Evolutionary conservation across 1,140 invertebrate species (phyloP), one percentile per base, ranked within the genome.

Genomic region (Dendroctonus valens): DNA sequence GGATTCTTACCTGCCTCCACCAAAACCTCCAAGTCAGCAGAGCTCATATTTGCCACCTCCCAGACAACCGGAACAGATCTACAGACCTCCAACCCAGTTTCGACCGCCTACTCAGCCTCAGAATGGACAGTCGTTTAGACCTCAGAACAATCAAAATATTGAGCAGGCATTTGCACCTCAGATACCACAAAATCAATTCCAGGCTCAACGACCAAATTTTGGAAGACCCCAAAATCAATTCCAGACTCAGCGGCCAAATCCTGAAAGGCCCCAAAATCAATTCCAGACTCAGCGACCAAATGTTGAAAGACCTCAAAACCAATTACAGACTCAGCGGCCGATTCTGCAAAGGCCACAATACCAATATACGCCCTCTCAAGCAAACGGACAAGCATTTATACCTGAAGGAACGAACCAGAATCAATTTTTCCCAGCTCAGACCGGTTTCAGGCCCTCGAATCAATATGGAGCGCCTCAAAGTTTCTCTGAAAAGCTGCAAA

Each of bases 291-390:
- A 26, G 3, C 26, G 26, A 26, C 26, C 26, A 26, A 26, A 26
- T 26, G 1, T 26, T 26, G 26, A 26, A 26, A 26, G 26, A 26
- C 26, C 26, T 1, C 1, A 26, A 26, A 26, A 26, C 3, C 26
- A 26, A 26, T 26, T 26, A 1, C 26, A 26, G 26, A 26, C 1
- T 26, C 26, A 26, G 26, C 26, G 3, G 3, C 26, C 26, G 3
- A 26, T 2, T 26, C 26, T 26, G 1, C 1, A 26, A 26, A 26
- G 26, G 3, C 15, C 12, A 39, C 50, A 52, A 14, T 9, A 14
- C 50, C 50, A 52, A 26, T 52, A 14, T 8, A 26, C 9, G 50
- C 50, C 50, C 6, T 52, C 50, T 9, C 50, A 52, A 14, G n/a
- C n/a, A n/a, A n/a, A n/a, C n/a, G n/a, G n/a, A n/a, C n/a, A n/a